A percentile compares a stretch with the other conserved stretches of the same genome.
Conservation (phyloP, 2,113 vertebrate species). For the Phoxinus phoxinus region DNA sequence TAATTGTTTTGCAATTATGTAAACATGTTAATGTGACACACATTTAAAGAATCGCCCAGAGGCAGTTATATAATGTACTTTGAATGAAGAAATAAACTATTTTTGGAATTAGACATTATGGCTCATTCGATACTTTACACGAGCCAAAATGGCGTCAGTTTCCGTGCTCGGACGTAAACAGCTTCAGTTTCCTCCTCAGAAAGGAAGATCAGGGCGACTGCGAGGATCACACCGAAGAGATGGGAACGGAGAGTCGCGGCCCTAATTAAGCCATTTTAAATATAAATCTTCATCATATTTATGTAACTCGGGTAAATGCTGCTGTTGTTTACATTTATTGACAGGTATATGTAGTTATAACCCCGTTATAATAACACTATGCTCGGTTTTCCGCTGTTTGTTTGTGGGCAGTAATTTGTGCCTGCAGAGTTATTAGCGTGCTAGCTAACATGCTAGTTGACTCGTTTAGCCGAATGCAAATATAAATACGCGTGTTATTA, state of each 20-base stretch:
- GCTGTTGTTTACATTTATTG: background rate
- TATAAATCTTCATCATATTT: background rate
- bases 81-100: background rate
- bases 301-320: background rate
- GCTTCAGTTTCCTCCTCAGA: conserved; percentile 53
- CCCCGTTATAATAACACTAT: background rate
- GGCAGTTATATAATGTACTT: conserved; percentile 1
- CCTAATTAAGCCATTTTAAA: conserved; percentile 24
- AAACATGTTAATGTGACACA: background rate
- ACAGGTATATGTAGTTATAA: background rate
- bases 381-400: background rate
- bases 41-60: background rate
- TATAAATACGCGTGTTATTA: background rate
- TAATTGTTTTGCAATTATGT: background rate
- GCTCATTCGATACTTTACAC: background rate
- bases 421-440: conserved; percentile 33
- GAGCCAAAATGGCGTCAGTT: conserved; percentile 60
- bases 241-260: conserved; percentile 22
- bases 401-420: background rate
- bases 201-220: conserved; percentile 52
- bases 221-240: conserved; percentile 38
- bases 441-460: conserved; percentile 14
- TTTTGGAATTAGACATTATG: conserved; percentile 34
- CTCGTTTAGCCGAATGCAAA: background rate
- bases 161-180: conserved; percentile 40